phyloP scores from a whole-genome alignment of 2,113 vertebrate species.

The Zootoca vivipara region DNA sequence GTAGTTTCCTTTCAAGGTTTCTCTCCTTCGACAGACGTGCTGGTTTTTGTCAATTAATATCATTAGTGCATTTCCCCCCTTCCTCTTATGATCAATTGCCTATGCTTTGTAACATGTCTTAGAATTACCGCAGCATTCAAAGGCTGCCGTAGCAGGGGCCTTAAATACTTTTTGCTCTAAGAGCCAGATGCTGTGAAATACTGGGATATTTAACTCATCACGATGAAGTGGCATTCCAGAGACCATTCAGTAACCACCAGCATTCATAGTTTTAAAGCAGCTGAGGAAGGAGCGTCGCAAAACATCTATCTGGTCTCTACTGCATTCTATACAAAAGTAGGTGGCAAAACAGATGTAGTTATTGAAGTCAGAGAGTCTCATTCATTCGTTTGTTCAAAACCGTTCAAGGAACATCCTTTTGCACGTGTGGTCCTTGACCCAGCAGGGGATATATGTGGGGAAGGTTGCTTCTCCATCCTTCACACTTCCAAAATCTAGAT shows the following conservation, averaged over 20 bases:
- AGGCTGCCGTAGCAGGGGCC: slow-evolving; percentile 32
- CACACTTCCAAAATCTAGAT: too few species aligned
- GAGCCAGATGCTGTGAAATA: slow-evolving; percentile 2
- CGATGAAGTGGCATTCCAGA: neutral
- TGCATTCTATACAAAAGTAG: neutral
- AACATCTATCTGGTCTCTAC: neutral
- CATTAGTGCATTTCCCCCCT: slow-evolving; percentile 63
- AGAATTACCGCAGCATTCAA: slow-evolving; percentile 42
- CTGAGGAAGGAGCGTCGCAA: slow-evolving; percentile 23
- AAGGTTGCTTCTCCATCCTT: too few species aligned
- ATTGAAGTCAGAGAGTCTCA: neutral
- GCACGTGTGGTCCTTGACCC: too few species aligned
- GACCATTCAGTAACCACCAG: slow-evolving; percentile 22
- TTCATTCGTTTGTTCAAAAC: too few species aligned
- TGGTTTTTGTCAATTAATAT: slow-evolving; percentile 80
- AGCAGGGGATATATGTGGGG: too few species aligned
- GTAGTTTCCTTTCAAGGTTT: slow-evolving; percentile 76
- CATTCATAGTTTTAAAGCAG: slow-evolving; percentile 50
- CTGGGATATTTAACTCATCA: slow-evolving; percentile 14
- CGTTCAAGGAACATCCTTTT: too few species aligned
- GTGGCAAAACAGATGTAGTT: neutral
- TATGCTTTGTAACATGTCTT: slow-evolving; percentile 40
- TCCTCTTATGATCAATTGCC: slow-evolving; percentile 65
- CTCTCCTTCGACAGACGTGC: slow-evolving; percentile 75
- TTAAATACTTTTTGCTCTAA: slow-evolving; percentile 4